Conservation (phyloP, 2,888 invertebrate species). For the Cephus spinipes region DNA sequence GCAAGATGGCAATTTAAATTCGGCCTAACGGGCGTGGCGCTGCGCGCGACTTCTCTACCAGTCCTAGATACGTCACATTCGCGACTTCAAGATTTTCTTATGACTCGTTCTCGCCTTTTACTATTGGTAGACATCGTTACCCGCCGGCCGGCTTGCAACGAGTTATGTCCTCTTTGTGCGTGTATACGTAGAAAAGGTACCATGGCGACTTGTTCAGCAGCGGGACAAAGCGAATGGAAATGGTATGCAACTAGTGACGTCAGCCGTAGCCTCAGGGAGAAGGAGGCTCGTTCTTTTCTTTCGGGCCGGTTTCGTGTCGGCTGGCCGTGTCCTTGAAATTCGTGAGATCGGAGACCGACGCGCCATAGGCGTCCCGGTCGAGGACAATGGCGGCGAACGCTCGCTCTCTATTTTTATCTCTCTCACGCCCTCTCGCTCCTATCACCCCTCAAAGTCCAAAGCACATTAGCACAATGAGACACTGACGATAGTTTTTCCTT, state of each 20-base stretch:
- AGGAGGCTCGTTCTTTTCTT: conserved; percentile 13
- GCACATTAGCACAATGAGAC: not conserved
- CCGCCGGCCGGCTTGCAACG: not conserved
- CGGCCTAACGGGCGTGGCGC: conserved; percentile 35
- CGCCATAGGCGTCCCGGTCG: conserved; percentile 24
- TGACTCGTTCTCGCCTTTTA: not conserved
- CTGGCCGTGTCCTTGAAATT: conserved; percentile 64
- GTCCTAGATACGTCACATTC: conserved; percentile 29
- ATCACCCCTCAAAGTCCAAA: conserved; percentile 25
- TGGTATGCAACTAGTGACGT: conserved; percentile 45
- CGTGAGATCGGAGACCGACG: conserved; percentile 59
- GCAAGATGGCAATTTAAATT: conserved; percentile 29
- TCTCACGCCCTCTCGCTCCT: not conserved
- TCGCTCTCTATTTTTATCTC: not conserved
- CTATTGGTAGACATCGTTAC: not conserved
- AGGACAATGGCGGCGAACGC: not conserved
- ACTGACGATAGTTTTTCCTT: not conserved
- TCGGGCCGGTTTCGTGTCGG: conserved; percentile 49
- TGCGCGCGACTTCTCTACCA: conserved; percentile 23
- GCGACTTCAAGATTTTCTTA: conserved; percentile 17
- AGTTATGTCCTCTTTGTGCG: not conserved
- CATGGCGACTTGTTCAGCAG: not conserved
- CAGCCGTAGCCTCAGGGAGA: conserved; percentile 19
- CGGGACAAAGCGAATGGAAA: conserved; percentile 41
- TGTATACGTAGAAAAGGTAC: not conserved